phyloP scores from a whole-genome alignment of 1,140 invertebrate genomes.

The Euschistus heros region DNA sequence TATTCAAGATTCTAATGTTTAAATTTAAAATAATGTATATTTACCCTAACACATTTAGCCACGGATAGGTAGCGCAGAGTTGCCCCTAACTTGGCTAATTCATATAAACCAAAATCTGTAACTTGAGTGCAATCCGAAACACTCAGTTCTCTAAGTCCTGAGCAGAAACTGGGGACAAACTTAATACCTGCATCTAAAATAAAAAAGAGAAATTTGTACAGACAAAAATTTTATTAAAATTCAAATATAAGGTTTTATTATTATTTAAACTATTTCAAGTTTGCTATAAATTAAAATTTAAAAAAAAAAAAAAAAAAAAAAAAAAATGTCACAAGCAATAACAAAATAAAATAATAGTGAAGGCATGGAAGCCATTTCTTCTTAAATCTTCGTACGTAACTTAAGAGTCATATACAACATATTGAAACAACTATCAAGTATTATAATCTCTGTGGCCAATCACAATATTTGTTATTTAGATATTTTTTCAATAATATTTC shows the following conservation, averaged over 20 bases:
- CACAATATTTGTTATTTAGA: too few species aligned
- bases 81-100: conserved; percentile 75
- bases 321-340: too few species aligned
- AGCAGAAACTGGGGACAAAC: conserved; percentile 75
- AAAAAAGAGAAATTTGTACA: conserved; percentile 17
- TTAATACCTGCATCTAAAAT: conserved; percentile 59
- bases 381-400: too few species aligned
- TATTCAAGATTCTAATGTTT: background rate
- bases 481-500: too few species aligned
- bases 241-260: background rate
- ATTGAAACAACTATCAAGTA: too few species aligned
- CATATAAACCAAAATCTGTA: conserved; percentile 83
- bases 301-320: too few species aligned
- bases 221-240: background rate
- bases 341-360: too few species aligned
- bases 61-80: conserved; percentile 75
- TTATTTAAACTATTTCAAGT: too few species aligned
- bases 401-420: too few species aligned
- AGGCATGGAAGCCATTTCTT: too few species aligned
- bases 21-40: conserved; percentile 7
- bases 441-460: too few species aligned
- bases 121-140: conserved; percentile 81
- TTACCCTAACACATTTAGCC: conserved; percentile 73
- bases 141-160: conserved; percentile 69
- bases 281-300: too few species aligned